A percentile compares a stretch with the other conserved stretches of the same genome.
These are phyloP conservation scores for Syritta pipiens DNA, from an alignment of 2,888 invertebrate species.

Conservation along the genomic window DNA sequence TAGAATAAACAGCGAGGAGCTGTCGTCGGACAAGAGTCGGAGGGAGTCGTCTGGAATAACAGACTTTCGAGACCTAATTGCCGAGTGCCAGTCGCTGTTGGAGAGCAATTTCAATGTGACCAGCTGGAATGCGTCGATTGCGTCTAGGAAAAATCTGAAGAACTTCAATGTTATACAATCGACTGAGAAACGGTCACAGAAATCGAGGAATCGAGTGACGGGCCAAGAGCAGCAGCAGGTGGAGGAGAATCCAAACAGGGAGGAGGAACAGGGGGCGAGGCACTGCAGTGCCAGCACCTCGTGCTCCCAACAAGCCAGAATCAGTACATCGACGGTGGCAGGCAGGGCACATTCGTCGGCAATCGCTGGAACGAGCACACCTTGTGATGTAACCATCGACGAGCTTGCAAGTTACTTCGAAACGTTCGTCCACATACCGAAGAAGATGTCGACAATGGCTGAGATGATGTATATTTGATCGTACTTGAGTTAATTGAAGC, in stretches of 20 bases:
- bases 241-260: constrained; percentile 6
- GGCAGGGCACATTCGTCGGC: constrained; percentile 75
- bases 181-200: constrained; percentile 38
- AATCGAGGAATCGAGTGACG: constrained; percentile 38
- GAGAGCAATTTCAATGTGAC: constrained; percentile 72
- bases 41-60: constrained; percentile 67
- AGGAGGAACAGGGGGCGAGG: background rate
- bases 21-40: constrained; percentile 7
- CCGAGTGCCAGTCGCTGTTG: constrained; percentile 74
- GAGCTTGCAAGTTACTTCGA: constrained; percentile 98
- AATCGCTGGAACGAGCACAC: constrained; percentile 44
- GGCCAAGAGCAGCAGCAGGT: background rate
- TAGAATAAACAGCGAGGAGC: constrained; percentile 18
- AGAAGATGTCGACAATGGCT: constrained; percentile 98
- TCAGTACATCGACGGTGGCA: constrained; percentile 78
- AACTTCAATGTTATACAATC: constrained; percentile 72
- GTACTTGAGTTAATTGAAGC: constrained; percentile 11
- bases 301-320: constrained; percentile 90
- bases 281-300: constrained; percentile 75
- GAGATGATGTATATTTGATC: constrained; percentile 98
- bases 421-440: constrained; percentile 96
- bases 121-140: constrained; percentile 64
- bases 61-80: constrained; percentile 75
- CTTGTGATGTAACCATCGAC: constrained; percentile 93
- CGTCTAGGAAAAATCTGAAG: constrained; percentile 66